Evolutionary conservation across 2,888 invertebrate genomes (phyloP).

Genomic region (Geophilus truncorum): DNA sequence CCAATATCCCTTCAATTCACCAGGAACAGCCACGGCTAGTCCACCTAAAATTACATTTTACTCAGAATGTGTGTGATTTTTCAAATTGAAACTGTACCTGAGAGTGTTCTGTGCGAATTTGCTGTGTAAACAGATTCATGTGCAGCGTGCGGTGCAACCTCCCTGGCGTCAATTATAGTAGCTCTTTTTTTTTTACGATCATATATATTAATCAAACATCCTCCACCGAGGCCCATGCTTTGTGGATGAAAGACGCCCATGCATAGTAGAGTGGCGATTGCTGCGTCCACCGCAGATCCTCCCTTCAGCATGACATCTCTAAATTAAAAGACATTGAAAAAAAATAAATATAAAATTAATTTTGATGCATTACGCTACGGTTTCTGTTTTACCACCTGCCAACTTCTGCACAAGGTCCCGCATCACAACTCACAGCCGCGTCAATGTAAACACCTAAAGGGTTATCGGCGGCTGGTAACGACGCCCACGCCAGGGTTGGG

Average conservation of each 20-base stretch:
- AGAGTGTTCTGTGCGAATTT: not conserved
- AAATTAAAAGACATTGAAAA: not conserved
- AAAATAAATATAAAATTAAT: too few relatives aligned
- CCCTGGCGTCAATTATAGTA: slow-evolving; percentile 66
- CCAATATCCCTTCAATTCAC: slow-evolving; percentile 46
- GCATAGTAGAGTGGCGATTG: slow-evolving; percentile 48
- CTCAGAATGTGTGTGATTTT: not conserved
- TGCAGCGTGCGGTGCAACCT: slow-evolving; percentile 63
- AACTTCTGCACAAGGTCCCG: slow-evolving; percentile 65
- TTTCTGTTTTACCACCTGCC: too few relatives aligned
- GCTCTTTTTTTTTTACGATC: slow-evolving; percentile 56
- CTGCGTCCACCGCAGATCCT: slow-evolving; percentile 50
- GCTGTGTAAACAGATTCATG: slow-evolving; percentile 56
- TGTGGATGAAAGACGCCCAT: slow-evolving; percentile 49
- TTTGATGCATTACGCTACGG: too few relatives aligned
- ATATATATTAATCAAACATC: slow-evolving; percentile 56
- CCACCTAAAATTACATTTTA: slow-evolving; percentile 41
- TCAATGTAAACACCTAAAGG: slow-evolving; percentile 58
- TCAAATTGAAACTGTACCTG: too few relatives aligned
- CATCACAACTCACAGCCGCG: slow-evolving; percentile 68
- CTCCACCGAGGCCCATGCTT: slow-evolving; percentile 60
- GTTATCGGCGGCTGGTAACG: not conserved
- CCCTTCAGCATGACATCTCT: slow-evolving; percentile 42
- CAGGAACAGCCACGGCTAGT: slow-evolving; percentile 46
- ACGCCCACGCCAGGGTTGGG: slow-evolving; percentile 18